A percentile compares a stretch with the other conserved stretches of the same genome.
Evolutionary conservation across 2,797 vertebrate species (phyloP).

Genomic region (Austrolebias charrua): DNA sequence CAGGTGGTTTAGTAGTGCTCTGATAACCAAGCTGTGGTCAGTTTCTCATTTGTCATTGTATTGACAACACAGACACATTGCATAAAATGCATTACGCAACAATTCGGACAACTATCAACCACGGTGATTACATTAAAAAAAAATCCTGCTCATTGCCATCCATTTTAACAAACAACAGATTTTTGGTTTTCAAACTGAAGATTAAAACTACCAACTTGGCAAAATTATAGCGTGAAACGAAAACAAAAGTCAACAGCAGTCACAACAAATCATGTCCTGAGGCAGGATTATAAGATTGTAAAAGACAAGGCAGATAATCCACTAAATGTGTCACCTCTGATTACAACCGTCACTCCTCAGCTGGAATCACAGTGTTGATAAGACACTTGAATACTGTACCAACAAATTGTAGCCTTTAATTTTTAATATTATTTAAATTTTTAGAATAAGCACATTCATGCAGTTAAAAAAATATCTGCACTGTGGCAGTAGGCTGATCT

Average conservation of each 20-base stretch:
- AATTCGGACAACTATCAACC: conserved; percentile 32
- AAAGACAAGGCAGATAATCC: conserved; percentile 68
- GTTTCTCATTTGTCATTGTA: conserved; percentile 35
- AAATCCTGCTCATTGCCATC: conserved; percentile 54
- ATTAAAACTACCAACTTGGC: conserved; percentile 69
- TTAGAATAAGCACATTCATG: too few species aligned
- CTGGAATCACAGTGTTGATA: conserved; percentile 54
- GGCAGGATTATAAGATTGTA: conserved; percentile 61
- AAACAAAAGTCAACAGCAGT: conserved; percentile 50
- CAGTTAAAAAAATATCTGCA: too few species aligned
- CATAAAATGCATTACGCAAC: conserved; percentile 7
- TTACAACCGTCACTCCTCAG: conserved; percentile 59
- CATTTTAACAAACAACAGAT: conserved; percentile 47
- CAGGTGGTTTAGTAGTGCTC: conserved; percentile 35
- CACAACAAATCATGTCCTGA: conserved; percentile 56
- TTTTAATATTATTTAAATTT: too few species aligned
- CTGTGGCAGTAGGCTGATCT: too few species aligned
- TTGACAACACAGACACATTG: conserved; percentile 29
- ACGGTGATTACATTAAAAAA: conserved; percentile 58
- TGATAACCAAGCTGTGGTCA: conserved; percentile 57
- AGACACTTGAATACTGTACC: conserved; percentile 40
- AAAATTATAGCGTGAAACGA: conserved; percentile 57
- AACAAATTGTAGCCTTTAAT: too few species aligned
- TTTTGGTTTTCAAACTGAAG: conserved; percentile 61
- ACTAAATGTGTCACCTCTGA: conserved; percentile 64